phyloP scores from a whole-genome alignment of 2,113 vertebrate genomes.

The Saimiri boliviensis region DNA sequence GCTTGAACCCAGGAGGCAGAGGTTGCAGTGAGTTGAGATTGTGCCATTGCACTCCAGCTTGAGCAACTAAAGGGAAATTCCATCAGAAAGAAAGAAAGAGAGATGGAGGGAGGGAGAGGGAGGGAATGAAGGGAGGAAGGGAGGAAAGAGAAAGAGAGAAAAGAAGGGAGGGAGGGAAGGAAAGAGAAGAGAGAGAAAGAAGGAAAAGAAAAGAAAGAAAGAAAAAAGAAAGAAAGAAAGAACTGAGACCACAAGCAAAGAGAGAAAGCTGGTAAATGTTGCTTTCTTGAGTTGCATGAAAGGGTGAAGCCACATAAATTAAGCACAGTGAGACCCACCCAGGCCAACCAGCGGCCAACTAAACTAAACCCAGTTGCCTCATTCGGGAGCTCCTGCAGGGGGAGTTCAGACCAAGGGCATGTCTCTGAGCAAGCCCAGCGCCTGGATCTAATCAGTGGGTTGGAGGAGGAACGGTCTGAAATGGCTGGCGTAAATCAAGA shows the following conservation, averaged over 20 bases:
- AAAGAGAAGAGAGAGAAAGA: too few relatives aligned
- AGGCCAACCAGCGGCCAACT: background rate
- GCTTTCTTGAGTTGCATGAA: background rate
- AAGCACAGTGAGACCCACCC: background rate
- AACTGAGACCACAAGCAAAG: background rate
- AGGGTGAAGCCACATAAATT: background rate
- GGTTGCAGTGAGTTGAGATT: too few relatives aligned
- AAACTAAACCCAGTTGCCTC: background rate
- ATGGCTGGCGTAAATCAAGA: background rate
- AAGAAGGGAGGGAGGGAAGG: too few relatives aligned
- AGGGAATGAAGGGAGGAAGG: too few relatives aligned
- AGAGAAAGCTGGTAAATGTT: background rate
- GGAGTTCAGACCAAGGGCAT: background rate
- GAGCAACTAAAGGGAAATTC: too few relatives aligned
- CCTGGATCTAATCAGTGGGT: background rate
- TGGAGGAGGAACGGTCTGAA: background rate
- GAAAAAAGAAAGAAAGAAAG: background rate
- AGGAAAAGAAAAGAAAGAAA: too few relatives aligned
- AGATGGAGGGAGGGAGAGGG: too few relatives aligned
- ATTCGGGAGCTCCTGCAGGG: background rate
- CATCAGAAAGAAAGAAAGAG: too few relatives aligned
- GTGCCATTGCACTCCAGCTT: too few relatives aligned
- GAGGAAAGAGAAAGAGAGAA: too few relatives aligned
- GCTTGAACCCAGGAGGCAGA: too few relatives aligned
- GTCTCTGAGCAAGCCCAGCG: background rate